Conservation (phyloP, 2,797 vertebrate genomes). For the Peromyscus nudipes region DNA sequence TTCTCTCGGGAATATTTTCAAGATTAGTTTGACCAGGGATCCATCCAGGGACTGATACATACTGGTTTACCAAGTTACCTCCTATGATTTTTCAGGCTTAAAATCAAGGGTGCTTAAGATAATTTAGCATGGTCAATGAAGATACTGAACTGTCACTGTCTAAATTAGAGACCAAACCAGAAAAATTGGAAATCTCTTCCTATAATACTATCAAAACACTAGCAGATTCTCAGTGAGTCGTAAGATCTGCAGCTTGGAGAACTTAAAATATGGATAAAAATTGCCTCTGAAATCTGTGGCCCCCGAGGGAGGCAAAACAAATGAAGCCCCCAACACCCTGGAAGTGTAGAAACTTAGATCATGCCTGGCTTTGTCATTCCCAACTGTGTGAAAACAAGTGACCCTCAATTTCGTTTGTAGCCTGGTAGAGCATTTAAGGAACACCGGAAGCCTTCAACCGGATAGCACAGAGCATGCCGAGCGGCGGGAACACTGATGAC, state of each 20-base stretch:
- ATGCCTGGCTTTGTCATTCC: neutral
- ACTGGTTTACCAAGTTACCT: neutral
- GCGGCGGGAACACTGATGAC: neutral
- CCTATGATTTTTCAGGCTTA: constrained; percentile 33
- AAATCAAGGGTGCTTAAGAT: neutral
- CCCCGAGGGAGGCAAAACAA: neutral
- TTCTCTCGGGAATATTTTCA: neutral
- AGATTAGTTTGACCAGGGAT: neutral
- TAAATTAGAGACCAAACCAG: neutral
- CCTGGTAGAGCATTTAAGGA: neutral
- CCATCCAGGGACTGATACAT: neutral
- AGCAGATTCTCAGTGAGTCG: neutral
- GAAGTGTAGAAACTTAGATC: neutral
- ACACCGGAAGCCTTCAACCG: neutral
- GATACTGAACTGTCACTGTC: neutral
- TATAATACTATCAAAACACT: neutral
- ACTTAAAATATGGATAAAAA: constrained; percentile 55
- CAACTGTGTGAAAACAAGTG: neutral
- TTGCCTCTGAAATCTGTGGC: neutral
- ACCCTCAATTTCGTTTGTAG: neutral
- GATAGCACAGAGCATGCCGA: fast-evolving
- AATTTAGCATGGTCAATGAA: neutral
- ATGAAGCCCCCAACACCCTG: neutral
- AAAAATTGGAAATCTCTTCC: constrained; percentile 50
- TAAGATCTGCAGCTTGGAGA: neutral